Conservation (phyloP, 2,888 invertebrate genomes). For the Hypomecis atomaria region DNA sequence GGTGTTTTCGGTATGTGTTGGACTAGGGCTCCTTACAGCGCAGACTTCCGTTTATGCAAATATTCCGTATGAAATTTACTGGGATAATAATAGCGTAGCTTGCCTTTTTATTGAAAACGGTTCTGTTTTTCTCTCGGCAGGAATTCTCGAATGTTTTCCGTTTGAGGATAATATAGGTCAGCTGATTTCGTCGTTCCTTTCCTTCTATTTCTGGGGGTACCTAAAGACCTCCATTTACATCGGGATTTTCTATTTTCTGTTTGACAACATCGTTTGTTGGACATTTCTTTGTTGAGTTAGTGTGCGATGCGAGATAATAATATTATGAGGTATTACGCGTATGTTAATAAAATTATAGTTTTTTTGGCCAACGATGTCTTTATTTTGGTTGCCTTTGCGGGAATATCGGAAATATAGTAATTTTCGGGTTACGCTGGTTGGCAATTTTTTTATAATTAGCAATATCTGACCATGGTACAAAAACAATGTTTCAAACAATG, state of each 20-base stretch:
- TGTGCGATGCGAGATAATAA: background rate
- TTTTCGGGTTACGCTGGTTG: no score
- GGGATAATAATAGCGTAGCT: conserved; percentile 11
- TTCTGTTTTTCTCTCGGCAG: conserved; percentile 23
- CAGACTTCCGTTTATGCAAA: conserved; percentile 29
- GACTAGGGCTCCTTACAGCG: conserved; percentile 7
- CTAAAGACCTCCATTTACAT: conserved; percentile 40
- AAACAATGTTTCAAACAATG: no score
- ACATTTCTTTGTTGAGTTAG: conserved; percentile 20
- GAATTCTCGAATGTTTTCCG: conserved; percentile 37
- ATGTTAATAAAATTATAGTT: background rate
- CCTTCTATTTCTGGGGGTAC: conserved; percentile 36
- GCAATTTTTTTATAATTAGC: no score
- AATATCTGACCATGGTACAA: no score
- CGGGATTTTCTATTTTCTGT: conserved; percentile 39
- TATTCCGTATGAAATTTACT: conserved; percentile 22
- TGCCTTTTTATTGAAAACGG: conserved; percentile 13
- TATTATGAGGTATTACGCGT: background rate
- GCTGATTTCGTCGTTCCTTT: conserved; percentile 33
- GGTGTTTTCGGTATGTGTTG: conserved; percentile 37
- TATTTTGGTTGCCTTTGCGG: no score
- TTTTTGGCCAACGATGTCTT: background rate
- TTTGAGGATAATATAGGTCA: conserved; percentile 41
- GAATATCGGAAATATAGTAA: no score
- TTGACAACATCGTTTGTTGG: conserved; percentile 29